A percentile compares a stretch with the other conserved stretches of the same genome.
Evolutionary conservation across 2,888 invertebrate species (phyloP).

Genomic region (Drosophila pullipes): DNA sequence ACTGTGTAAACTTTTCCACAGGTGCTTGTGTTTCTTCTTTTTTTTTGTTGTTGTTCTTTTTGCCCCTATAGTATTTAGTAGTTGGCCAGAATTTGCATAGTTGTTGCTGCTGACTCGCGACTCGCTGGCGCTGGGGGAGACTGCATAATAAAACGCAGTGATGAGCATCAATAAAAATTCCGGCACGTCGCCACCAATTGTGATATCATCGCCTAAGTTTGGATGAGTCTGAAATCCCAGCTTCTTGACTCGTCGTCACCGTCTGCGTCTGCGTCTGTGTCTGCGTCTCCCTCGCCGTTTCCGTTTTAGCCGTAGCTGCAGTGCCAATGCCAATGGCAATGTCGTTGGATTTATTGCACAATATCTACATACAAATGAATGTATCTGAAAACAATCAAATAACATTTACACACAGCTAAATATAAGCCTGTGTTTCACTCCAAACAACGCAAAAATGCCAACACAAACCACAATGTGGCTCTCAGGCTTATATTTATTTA

Average conservation of each 20-base stretch:
- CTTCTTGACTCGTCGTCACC: background rate
- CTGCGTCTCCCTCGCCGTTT: background rate
- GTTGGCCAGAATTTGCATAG: slow-evolving; percentile 53
- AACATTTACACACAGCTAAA: slow-evolving; percentile 15
- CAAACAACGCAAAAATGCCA: slow-evolving; percentile 27
- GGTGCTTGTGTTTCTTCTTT: background rate
- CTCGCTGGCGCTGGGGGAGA: slow-evolving; percentile 21
- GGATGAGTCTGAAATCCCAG: slow-evolving; percentile 38
- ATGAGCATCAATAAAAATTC: slow-evolving; percentile 74
- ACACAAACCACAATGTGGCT: background rate
- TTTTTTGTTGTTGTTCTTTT: background rate
- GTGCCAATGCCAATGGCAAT: slow-evolving; percentile 55
- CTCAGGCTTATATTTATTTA: background rate
- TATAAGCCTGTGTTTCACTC: slow-evolving; percentile 8
- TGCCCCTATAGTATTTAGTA: background rate
- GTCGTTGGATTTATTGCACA: slow-evolving; percentile 44
- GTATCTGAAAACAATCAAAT: slow-evolving; percentile 26
- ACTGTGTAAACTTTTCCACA: slow-evolving; percentile 41
- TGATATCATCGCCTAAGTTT: slow-evolving; percentile 73
- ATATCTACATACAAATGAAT: slow-evolving; percentile 18
- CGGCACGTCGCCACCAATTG: slow-evolving; percentile 58
- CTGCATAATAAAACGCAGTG: slow-evolving; percentile 43
- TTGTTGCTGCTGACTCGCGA: slow-evolving; percentile 22
- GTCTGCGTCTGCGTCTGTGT: background rate
- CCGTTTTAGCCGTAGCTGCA: slow-evolving; percentile 23